phyloP scores from a whole-genome alignment of 2,888 invertebrate species.

The Acheta domesticus region DNA sequence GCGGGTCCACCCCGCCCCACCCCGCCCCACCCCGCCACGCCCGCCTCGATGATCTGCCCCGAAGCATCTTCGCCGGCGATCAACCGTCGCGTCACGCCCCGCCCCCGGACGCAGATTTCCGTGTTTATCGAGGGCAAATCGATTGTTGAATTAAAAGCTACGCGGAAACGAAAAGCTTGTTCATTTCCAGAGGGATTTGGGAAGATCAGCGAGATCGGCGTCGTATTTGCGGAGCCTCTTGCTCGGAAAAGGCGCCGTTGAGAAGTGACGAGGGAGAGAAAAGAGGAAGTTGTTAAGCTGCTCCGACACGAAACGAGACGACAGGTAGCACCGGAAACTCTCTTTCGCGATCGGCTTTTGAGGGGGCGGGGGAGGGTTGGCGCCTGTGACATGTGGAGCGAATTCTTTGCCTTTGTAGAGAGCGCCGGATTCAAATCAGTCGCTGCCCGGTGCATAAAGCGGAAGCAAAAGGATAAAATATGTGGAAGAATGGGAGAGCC shows the following conservation, averaged over 20 bases:
- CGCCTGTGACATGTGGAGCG: background rate
- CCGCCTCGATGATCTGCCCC: too few relatives aligned
- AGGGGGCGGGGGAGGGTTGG: background rate
- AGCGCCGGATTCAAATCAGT: background rate
- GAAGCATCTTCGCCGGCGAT: too few relatives aligned
- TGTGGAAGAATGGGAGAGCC: background rate
- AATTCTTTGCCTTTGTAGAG: background rate
- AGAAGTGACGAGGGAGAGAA: background rate
- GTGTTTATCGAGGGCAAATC: too few relatives aligned
- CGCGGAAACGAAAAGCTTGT: too few relatives aligned
- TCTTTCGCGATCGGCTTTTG: background rate
- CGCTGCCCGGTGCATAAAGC: background rate
- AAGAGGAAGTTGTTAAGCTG: slow-evolving; percentile 3
- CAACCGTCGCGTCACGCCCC: too few relatives aligned
- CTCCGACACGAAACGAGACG: background rate
- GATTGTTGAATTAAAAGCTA: too few relatives aligned
- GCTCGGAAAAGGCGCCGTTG: background rate
- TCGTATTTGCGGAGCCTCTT: background rate
- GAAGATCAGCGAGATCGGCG: too few relatives aligned
- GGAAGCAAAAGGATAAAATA: slow-evolving; percentile 1
- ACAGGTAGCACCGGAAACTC: background rate
- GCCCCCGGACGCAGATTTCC: too few relatives aligned
- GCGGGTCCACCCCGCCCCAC: background rate
- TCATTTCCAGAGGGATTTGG: too few relatives aligned
- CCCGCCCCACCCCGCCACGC: too few relatives aligned